Evolutionary conservation across 2,797 vertebrate genomes (phyloP), one percentile per base, ranked within the genome.

Genomic region (Limnodromus scolopaceus): DNA sequence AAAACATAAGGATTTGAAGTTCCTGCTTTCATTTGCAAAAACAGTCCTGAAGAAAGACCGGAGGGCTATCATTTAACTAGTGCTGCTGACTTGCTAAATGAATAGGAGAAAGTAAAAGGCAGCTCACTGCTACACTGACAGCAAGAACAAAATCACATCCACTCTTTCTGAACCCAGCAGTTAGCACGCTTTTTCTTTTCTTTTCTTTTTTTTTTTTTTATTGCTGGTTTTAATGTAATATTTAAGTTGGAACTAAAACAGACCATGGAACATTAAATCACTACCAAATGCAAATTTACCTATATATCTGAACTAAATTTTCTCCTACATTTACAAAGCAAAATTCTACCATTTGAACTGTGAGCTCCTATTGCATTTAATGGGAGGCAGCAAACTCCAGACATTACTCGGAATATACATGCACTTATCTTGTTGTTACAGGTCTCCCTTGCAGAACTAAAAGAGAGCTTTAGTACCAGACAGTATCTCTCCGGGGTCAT

Each of bases 391-490:
- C 90, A 84, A 96, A 95, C 90, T 96, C 80, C 81, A 92, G 90
- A 79, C 87, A 13, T 93, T 84, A 82, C 86, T 93, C 43, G 93
- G 87, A 95, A 96, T 93, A 96, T 60, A 87, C 94, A 83, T 79
- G 94, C 92, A 96, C 92, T 96, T 96, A 96, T 96, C 90, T 96
- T 96, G 94, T 96, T 95, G 95, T 95, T 97, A 96, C 95, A 97
- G 91, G 93, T 96, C 94, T 96, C 92, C 84, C 86, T 96, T 0
- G 0, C 86, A 93, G 84, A 95, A 87, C 80, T 95, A 12, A 75
- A 90, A 94, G 95, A 88, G 74, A 96, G 80, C 91, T 91, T 89
- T 92, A 93, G 85, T 86, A 91, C 70, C 82, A 94, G 94, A 97
- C 95, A 93, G 90, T 82, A 95, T 93, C 93, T 96, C 96, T 97